phyloP scores from a whole-genome alignment of 2,113 vertebrate genomes.

The Forbesichthys agassizii region DNA sequence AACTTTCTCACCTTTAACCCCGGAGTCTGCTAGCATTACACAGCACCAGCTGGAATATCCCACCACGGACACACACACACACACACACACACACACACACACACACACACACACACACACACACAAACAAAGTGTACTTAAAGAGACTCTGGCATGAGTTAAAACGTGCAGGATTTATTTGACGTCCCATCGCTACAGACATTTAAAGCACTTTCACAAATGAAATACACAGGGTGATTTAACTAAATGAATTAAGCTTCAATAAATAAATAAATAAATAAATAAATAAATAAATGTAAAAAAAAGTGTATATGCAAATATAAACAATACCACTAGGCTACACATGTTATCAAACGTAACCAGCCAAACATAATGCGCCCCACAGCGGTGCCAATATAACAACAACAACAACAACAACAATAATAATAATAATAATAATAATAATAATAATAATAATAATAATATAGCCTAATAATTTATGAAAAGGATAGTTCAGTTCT shows the following conservation, averaged over 20 bases:
- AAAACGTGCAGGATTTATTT: no score
- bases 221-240: conserved; percentile 66
- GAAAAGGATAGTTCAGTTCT: no score
- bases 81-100: no score
- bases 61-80: no score
- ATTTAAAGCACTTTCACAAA: conserved; percentile 81
- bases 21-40: background rate
- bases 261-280: conserved; percentile 69
- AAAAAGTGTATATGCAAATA: conserved; percentile 60
- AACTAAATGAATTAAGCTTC: conserved; percentile 77
- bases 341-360: conserved; percentile 40
- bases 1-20: background rate
- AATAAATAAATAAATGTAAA: conserved; percentile 41
- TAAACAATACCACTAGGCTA: conserved; percentile 41
- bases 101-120: no score
- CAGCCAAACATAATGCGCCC: conserved; percentile 31
- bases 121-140: background rate
- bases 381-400: conserved; percentile 53
- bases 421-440: no score
- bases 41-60: background rate
- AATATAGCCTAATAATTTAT: background rate
- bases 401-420: conserved; percentile 15
- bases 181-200: conserved; percentile 84
- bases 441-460: conserved; percentile 21
- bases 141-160: conserved; percentile 64